phyloP scores from a whole-genome alignment of 2,888 invertebrate genomes.

The Dexiosoma caninum region DNA sequence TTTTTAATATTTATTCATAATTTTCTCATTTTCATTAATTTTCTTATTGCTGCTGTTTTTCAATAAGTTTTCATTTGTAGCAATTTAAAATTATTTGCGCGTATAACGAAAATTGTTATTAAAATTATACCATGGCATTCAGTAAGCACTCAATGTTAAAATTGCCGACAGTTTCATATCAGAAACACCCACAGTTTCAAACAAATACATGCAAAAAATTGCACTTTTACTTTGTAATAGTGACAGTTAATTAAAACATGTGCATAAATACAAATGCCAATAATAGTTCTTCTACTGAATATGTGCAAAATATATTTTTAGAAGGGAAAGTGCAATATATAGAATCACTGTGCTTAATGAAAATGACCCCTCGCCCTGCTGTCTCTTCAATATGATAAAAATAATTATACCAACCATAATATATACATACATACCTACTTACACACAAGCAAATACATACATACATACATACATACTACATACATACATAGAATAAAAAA shows the following conservation, averaged over 20 bases:
- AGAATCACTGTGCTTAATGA: background rate
- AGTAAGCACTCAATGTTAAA: background rate
- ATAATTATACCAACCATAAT: background rate
- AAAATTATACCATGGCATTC: conserved; percentile 3
- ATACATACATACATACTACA: too few species aligned
- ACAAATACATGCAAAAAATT: background rate
- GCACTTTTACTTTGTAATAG: background rate
- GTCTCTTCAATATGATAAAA: background rate
- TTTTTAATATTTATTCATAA: background rate
- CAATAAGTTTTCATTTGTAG: background rate
- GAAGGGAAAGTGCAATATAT: too few species aligned
- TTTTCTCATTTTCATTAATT: conserved; percentile 3
- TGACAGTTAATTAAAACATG: conserved; percentile 29
- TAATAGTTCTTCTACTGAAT: background rate
- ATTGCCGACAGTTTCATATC: background rate
- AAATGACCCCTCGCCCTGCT: background rate
- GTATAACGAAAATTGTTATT: background rate
- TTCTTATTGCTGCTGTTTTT: background rate
- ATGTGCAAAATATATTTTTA: background rate
- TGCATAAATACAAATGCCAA: background rate
- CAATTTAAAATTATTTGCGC: background rate
- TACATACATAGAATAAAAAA: too few species aligned
- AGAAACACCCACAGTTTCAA: background rate
- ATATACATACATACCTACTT: too few species aligned
- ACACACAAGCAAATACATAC: too few species aligned